Evolutionary conservation across 2,888 invertebrate genomes (phyloP), one percentile per base, ranked within the genome.

Genomic region (Volucella zonaria): DNA sequence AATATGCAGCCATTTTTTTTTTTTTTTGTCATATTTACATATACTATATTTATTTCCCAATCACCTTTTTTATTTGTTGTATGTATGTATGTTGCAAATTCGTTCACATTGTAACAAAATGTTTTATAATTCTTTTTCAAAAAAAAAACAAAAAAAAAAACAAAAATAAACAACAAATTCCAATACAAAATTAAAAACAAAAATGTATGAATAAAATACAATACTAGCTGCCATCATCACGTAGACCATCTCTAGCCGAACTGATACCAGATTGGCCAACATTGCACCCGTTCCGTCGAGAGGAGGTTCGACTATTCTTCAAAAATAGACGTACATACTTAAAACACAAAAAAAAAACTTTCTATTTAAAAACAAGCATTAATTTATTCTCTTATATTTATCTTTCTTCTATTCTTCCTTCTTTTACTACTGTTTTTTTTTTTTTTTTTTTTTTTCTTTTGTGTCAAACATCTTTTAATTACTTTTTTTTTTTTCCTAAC

Each of bases 251-350:
- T 91, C 94, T 97, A 93, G 97, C 97, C 91, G 98, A 98, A 94
- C 94, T 97, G 94, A 98, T 98, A 93, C 98, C 97, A 91, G 98
- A 98, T 94, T 98, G 98, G 97, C 98, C 98, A 91, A 95, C 95
- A 92, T 89, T 92, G 80, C 92, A 92, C 88, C 92, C 92, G 87
- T 92, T 92, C 89, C 91, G 91, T 87, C 91, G 91, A 83, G 90
- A 95, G 94, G 96, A 97, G 96, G 96, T 97, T 96, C 95, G 95
- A 94, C 87, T 52, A 82, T 87, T 86, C 80, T 83, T 83, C 83
- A 76, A 81, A 81, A 86, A 79, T 87, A 87, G 87, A 87, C 85
- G 87, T 87, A 87, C 85, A 86, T 87, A 87, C 87, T 86, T 70
- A 70, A 80, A 75, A 45, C 56, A 49, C 71, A 85, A 62, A 54